A percentile compares a stretch with the other conserved stretches of the same genome.
Evolutionary conservation across 2,888 invertebrate species (phyloP).

Genomic region (Mantis religiosa): DNA sequence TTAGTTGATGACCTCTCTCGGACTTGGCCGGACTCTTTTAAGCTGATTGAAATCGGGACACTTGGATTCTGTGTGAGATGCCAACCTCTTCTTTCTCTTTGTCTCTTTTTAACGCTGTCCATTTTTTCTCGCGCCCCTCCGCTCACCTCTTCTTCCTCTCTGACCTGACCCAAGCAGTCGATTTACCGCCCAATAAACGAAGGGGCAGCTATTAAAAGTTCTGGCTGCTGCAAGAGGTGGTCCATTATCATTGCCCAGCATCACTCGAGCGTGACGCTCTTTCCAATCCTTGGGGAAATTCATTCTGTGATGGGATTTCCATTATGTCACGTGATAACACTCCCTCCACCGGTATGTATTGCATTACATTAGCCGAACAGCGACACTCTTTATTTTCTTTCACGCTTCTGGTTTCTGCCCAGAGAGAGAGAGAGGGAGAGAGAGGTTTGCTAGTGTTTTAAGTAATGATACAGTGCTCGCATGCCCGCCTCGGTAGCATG

Average conservation of each 20-base stretch:
- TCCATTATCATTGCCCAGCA: constrained; percentile 22
- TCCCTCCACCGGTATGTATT: neutral
- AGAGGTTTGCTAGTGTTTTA: neutral
- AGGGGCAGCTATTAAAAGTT: constrained; percentile 25
- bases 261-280: constrained; percentile 4
- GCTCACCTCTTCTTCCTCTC: neutral
- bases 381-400: neutral
- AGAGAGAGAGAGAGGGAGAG: neutral
- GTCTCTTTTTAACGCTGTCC: constrained; percentile 24
- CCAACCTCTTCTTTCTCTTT: constrained; percentile 18
- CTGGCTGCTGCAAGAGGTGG: neutral
- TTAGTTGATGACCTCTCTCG: constrained; percentile 28
- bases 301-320: neutral
- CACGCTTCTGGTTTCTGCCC: neutral
- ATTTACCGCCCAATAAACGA: constrained; percentile 28
- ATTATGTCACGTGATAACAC: neutral
- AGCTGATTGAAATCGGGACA: constrained; percentile 29
- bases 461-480: neutral
- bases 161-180: constrained; percentile 17
- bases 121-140: constrained; percentile 19
- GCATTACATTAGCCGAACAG: neutral
- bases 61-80: constrained; percentile 4
- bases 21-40: constrained; percentile 12
- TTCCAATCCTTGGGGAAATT: constrained; percentile 15
- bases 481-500: too few relatives aligned